These are phyloP conservation scores for Lepidurus arcticus DNA, from an alignment of 1,140 invertebrate species.

Conservation along the genomic window DNA sequence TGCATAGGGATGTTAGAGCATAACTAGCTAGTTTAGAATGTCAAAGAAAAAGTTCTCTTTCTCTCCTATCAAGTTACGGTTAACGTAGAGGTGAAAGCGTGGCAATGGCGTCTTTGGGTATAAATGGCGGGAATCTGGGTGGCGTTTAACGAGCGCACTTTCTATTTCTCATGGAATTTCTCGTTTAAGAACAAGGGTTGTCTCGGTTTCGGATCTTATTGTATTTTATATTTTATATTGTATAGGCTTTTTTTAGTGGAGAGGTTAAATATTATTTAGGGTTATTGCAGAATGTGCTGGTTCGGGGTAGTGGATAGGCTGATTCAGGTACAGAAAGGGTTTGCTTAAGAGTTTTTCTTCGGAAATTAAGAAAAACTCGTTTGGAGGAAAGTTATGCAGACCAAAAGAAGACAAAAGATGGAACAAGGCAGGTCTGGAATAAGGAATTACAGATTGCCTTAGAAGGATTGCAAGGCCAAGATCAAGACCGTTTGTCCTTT, in stretches of 20 bases:
- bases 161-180: neutral
- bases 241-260: no score
- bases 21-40: neutral
- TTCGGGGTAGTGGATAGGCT: neutral
- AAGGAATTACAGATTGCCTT: neutral
- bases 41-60: neutral
- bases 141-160: neutral
- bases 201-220: neutral
- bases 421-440: neutral
- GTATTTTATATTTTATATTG: no score
- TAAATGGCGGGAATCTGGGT: neutral
- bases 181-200: neutral
- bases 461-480: slow-evolving; percentile 6
- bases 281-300: neutral
- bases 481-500: slow-evolving; percentile 9
- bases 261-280: neutral
- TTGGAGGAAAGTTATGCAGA: neutral
- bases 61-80: neutral
- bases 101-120: neutral
- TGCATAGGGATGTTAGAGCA: no score
- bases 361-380: neutral
- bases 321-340: neutral
- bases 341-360: neutral
- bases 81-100: neutral
- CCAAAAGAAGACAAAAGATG: no score